A percentile compares a stretch with the other conserved stretches of the same genome.
phyloP scores from a whole-genome alignment of 2,797 vertebrate genomes.

The Thunnus albacares region DNA sequence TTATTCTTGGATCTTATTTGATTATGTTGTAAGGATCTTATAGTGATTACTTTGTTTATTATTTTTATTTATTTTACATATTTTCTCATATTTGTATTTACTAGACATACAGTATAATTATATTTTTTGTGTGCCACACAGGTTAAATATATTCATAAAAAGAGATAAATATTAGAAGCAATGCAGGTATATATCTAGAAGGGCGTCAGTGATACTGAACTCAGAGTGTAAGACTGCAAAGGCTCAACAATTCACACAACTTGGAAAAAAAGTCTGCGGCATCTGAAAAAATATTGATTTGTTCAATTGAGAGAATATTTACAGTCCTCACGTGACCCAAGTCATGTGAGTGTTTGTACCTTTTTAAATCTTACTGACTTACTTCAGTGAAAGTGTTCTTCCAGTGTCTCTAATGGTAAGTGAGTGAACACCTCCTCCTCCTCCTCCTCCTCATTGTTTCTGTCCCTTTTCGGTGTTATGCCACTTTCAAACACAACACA shows the following conservation, averaged over 20 bases:
- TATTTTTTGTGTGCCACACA: background rate
- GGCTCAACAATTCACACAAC: too few species aligned
- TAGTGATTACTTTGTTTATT: too few species aligned
- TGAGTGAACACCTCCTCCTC: background rate
- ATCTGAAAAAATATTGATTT: background rate
- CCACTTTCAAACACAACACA: constrained; percentile 11
- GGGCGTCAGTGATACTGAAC: background rate
- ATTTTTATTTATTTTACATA: too few species aligned
- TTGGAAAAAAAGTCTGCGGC: too few species aligned
- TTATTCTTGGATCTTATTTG: too few species aligned
- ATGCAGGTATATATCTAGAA: background rate
- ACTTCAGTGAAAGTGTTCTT: background rate
- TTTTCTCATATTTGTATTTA: too few species aligned
- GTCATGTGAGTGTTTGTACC: background rate
- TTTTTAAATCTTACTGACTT: background rate
- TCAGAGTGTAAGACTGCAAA: background rate
- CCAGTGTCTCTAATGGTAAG: background rate
- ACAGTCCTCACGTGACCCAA: background rate
- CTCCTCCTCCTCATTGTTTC: background rate
- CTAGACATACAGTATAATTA: too few species aligned
- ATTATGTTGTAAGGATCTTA: too few species aligned
- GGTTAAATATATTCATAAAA: too few species aligned
- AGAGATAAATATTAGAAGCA: background rate
- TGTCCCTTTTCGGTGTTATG: too few species aligned
- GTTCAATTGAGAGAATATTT: background rate